Conservation (phyloP, 1,140 invertebrate species). For the Drosophila repleta region DNA sequence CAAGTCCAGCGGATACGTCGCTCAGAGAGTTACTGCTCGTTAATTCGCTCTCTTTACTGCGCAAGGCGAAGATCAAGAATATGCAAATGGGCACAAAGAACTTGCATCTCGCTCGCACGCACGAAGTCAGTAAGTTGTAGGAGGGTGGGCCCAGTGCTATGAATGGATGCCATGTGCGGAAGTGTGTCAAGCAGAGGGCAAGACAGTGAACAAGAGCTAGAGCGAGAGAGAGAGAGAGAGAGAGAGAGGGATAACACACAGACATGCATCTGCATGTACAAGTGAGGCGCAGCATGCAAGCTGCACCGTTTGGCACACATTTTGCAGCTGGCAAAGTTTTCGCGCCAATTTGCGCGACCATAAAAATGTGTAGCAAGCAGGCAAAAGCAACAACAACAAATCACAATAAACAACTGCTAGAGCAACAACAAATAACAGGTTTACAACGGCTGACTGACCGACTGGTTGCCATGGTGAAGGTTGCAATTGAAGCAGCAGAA, state of each 20-base stretch:
- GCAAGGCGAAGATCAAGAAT: constrained; percentile 24
- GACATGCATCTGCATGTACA: background rate
- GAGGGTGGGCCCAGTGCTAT: constrained; percentile 50
- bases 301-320: constrained; percentile 60
- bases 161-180: constrained; percentile 68
- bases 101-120: constrained; percentile 2
- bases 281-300: constrained; percentile 43
- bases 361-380: constrained; percentile 68
- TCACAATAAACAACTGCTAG: constrained; percentile 57
- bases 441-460: constrained; percentile 71
- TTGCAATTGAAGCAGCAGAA: constrained; percentile 49
- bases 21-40: constrained; percentile 4
- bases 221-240: constrained; percentile 6
- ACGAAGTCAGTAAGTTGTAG: constrained; percentile 17
- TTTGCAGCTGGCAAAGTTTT: constrained; percentile 74
- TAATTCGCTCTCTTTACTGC: constrained; percentile 6
- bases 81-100: constrained; percentile 8
- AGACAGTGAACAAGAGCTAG: background rate
- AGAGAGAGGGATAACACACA: constrained; percentile 8
- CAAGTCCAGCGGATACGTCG: background rate
- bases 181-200: constrained; percentile 51
- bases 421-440: constrained; percentile 63
- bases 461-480: constrained; percentile 77
- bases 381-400: constrained; percentile 56
- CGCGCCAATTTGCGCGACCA: constrained; percentile 68